Conservation (phyloP, 1,140 invertebrate species). For the Eubasilissa regina region DNA sequence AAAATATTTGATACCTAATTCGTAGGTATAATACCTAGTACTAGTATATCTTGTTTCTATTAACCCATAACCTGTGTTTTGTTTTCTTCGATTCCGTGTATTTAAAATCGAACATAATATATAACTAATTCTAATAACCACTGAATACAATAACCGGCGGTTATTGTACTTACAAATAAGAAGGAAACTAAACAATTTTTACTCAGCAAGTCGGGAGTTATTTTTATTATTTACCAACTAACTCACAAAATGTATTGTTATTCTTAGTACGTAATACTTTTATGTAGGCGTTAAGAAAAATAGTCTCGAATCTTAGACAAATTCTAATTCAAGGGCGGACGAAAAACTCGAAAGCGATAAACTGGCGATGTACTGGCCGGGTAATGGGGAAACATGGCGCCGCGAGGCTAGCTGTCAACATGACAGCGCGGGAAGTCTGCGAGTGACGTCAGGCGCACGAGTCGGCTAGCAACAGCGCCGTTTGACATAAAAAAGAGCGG, state of each 20-base stretch:
- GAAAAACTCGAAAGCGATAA: constrained; percentile 41
- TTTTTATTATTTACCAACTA: no score
- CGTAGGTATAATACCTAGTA: no score
- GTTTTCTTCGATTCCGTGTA: no score
- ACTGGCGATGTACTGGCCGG: constrained; percentile 16
- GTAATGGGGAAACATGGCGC: constrained; percentile 12
- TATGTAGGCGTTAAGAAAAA: background rate
- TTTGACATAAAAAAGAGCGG: constrained; percentile 7
- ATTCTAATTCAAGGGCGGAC: constrained; percentile 24
- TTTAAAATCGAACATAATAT: no score
- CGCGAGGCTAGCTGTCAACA: constrained; percentile 38
- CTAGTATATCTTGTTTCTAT: no score
- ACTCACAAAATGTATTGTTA: background rate
- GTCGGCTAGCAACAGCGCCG: constrained; percentile 32
- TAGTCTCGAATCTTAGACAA: constrained; percentile 22
- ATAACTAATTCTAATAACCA: no score
- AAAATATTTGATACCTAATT: no score
- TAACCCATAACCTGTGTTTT: no score
- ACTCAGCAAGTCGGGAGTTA: no score
- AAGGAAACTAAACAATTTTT: no score
- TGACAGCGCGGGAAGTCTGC: constrained; percentile 49
- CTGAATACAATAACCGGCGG: no score
- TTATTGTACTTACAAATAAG: no score
- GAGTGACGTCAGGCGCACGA: constrained; percentile 27
- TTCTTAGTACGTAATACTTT: background rate